Evolutionary conservation across 2,113 vertebrate genomes (phyloP).

Genomic region (Megaceryle torquata): DNA sequence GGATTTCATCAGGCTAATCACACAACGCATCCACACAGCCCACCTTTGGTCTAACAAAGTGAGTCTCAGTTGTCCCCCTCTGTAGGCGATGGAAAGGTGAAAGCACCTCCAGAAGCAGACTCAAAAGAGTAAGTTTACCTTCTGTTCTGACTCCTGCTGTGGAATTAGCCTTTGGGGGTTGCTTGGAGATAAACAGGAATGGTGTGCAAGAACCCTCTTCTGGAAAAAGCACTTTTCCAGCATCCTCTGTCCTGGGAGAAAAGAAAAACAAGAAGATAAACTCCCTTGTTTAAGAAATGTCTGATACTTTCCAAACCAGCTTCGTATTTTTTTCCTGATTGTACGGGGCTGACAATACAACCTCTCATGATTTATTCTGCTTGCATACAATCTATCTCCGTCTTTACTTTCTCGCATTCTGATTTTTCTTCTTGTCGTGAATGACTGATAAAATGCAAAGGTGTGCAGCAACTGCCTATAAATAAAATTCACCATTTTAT

Average conservation of each 20-base stretch:
- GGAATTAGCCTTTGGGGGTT: neutral
- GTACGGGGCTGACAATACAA: neutral
- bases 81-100: neutral
- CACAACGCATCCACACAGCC: neutral
- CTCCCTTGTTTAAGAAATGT: neutral
- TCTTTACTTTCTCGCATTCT: neutral
- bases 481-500: conserved; percentile 39
- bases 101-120: neutral
- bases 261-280: neutral
- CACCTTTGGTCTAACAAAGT: neutral
- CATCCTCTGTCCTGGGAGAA: neutral
- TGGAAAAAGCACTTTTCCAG: neutral
- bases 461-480: neutral
- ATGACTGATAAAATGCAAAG: conserved; percentile 4
- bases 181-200: neutral
- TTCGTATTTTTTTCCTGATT: neutral
- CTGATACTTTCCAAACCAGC: neutral
- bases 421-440: conserved; percentile 23
- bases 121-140: neutral
- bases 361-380: neutral
- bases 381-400: neutral
- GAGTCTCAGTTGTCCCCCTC: neutral
- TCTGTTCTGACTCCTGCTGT: neutral
- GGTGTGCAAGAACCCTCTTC: neutral
- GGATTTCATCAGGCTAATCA: neutral